Evolutionary conservation across 2,797 vertebrate species (phyloP), one percentile per base, ranked within the genome.

Genomic region (Microctenopoma steveboyesi): DNA sequence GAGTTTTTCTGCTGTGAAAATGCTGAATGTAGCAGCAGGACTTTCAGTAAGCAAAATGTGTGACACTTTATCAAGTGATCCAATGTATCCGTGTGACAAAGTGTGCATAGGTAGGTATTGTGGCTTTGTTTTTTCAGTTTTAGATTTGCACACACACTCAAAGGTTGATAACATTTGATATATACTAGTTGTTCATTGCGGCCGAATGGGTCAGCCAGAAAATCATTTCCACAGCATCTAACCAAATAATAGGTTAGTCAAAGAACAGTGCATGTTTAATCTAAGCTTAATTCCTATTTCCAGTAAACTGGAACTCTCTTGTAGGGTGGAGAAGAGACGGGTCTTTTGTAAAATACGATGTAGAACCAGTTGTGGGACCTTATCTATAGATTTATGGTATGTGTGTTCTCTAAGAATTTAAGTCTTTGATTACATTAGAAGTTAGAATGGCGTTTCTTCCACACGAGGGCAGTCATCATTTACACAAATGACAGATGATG

Each of bases 391-490:
- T 78, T 59, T 52, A 13, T 12, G 37, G 7, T 43, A 43, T 18
- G 35, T 58, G 7, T 60, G 1, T 18, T 63, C 50, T 64, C 15
- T 28, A 25, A 64, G 50, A 57, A 42, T 9, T 27, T 12, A 8
- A n/a, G 7, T 16, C 14, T 68, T 42, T 58, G 15, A 22, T 51
- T 30, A n/a, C 10, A 22, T 7, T 50, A 30, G 27, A 64, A 27
- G 22, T 40, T 35, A 62, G 58, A 71, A 51, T 58, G 74, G 71
- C 54, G 30, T 79, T 86, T 70, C 72, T 53, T 85, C 91, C 91
- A 91, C 91, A 88, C 10, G 93, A 89, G 86, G 94, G 92, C 93
- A 92, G 87, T 91, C 89, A 84, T 81, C 62, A 74, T 91, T 86
- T 86, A 88, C 35, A 30, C 39, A 85, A 81, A 72, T 78, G 59